Base-by-base conservation (phyloP, 2,888 invertebrate species). In the Sinhomidia bicolor region DNA sequence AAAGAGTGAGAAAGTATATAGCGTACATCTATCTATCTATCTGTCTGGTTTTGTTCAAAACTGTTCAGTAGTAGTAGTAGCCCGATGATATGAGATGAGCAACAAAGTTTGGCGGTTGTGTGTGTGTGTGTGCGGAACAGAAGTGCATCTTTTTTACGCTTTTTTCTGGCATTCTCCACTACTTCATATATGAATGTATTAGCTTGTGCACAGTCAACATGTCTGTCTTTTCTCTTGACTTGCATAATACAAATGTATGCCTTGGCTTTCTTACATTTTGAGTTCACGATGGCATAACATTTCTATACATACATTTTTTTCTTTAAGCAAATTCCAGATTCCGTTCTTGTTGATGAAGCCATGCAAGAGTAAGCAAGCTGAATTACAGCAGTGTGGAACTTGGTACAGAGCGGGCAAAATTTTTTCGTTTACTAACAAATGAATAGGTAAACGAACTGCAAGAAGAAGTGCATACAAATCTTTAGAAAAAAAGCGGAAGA, bases 381-480 rank as follows among this genome's bases (percentile, higher is more conserved):
- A 76, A 76, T 51, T 32, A n/a, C 29, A 14, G 20, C 23, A 44
- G 14, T 29, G 29, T 17, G n/a, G 12, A 10, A 54, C 17, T n/a
- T n/a, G n/a, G n/a, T 57, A 47, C 12, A 1, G 10, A 54, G 78
- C 57, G 57, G 26, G 57, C 57, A 78, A 74, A 68, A 29, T 23
- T 51, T n/a, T 51, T 78, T 57, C 88, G 81, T 74, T 83, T 88
- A 88, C 88, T 78, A 82, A 82, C 82, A 88, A 88, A 65, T 78
- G 82, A 78, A 76, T 88, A 88, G 82, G 88, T 83, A 82, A 83
- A 88, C 82, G 82, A 82, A 76, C 88, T 80, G 60, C 76, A 87
- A 71, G n/a, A n/a, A n/a, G 47, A 85, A 51, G 65, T 88, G 82
- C 78, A 88, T 87, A 60, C 82, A 71, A 74, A 54, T 74, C 60